Evolutionary conservation across 2,888 invertebrate genomes (phyloP).

Genomic region (Anoplius nigerrimus): DNA sequence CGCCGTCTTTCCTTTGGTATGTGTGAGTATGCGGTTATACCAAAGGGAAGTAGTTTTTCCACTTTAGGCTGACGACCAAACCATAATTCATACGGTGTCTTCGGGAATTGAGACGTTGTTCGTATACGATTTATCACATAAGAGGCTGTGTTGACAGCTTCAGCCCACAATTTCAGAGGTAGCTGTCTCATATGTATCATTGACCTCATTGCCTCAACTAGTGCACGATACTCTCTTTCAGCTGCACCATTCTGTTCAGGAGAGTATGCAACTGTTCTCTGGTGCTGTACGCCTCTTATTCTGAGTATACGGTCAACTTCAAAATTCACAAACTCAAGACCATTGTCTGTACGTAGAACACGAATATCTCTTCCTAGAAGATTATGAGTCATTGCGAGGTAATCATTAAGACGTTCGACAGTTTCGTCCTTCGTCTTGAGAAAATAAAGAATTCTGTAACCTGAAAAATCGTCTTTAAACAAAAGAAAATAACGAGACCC

Average conservation of each 20-base stretch:
- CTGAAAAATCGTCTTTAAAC: constrained; percentile 35
- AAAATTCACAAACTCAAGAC: constrained; percentile 26
- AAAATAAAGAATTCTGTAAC: constrained; percentile 32
- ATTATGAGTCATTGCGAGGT: constrained; percentile 29
- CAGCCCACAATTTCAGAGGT: constrained; percentile 40
- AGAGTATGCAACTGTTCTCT: constrained; percentile 16
- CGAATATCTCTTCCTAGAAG: constrained; percentile 21
- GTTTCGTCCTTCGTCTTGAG: constrained; percentile 32
- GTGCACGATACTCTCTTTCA: constrained; percentile 40
- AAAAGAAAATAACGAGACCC: constrained; percentile 35
- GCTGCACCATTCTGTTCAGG: constrained; percentile 41
- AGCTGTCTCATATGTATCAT: constrained; percentile 35
- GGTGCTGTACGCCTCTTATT: constrained; percentile 17
- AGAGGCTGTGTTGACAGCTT: constrained; percentile 5
- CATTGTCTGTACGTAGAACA: constrained; percentile 29
- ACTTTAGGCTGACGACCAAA: not conserved
- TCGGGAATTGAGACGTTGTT: not conserved
- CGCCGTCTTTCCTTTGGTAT: constrained; percentile 18
- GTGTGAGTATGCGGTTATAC: not conserved
- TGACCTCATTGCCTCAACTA: constrained; percentile 36
- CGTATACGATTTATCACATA: constrained; percentile 9
- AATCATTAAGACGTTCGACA: constrained; percentile 28
- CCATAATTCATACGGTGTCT: not conserved
- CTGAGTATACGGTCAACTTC: constrained; percentile 12
- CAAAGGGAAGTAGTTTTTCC: not conserved